Evolutionary conservation across 2,888 invertebrate genomes (phyloP).

Genomic region (Lordiphosa andalusiaca): DNA sequence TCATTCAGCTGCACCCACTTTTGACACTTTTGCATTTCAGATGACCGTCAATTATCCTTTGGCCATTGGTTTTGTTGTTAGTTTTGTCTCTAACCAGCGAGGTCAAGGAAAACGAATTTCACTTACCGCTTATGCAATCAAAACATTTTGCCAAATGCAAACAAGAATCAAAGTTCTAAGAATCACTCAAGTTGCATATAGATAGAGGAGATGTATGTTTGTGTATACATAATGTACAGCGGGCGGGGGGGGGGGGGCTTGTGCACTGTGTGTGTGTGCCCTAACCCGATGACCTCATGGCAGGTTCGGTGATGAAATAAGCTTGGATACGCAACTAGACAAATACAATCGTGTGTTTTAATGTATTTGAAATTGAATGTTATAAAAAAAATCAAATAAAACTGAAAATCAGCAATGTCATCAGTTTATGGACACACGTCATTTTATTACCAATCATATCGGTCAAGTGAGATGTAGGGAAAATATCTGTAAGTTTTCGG

Average conservation of each 20-base stretch:
- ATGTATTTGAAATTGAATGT: too few species aligned
- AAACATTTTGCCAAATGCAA: background rate
- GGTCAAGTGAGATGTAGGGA: too few species aligned
- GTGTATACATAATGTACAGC: background rate
- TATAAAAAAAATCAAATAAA: constrained; percentile 16
- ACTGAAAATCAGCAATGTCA: constrained; percentile 15
- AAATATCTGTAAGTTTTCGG: too few species aligned
- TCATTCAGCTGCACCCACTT: constrained; percentile 42
- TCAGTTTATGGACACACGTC: too few species aligned
- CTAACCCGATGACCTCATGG: constrained; percentile 48
- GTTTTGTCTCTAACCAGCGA: constrained; percentile 23
- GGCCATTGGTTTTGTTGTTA: constrained; percentile 36
- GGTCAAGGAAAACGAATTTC: constrained; percentile 72
- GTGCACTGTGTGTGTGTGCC: constrained; percentile 14
- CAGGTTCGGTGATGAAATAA: constrained; percentile 47
- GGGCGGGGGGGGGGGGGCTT: constrained; percentile 9
- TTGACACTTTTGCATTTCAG: constrained; percentile 61
- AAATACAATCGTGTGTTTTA: background rate
- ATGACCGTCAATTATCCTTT: constrained; percentile 79
- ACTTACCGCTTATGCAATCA: constrained; percentile 40
- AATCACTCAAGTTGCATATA: constrained; percentile 2
- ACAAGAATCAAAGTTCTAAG: constrained; percentile 1
- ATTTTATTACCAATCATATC: too few species aligned
- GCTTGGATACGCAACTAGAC: constrained; percentile 26
- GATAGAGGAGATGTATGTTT: background rate